Percentiles rank a stretch among this genome's conserved stretches.
Conservation (phyloP, 2,797 vertebrate genomes). For the Erpetoichthys calabaricus region DNA sequence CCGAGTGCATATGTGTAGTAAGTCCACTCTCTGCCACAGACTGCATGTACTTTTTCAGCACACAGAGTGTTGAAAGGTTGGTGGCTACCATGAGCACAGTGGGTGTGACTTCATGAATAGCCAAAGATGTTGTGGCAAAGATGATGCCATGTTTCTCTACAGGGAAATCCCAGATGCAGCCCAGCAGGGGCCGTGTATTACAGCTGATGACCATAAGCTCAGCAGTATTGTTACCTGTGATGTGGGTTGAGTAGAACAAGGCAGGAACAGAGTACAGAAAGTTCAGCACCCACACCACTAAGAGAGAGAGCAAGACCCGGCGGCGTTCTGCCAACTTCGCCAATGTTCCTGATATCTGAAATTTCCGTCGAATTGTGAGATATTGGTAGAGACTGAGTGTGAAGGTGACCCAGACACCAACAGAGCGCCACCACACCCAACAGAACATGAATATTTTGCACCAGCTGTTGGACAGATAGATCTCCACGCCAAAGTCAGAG, state of each 20-base stretch:
- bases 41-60: conserved; percentile 51
- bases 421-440: conserved; percentile 64
- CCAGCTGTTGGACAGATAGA: conserved; percentile 40
- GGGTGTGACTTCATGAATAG: conserved; percentile 52
- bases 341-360: conserved; percentile 28
- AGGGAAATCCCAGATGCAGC: conserved; percentile 61
- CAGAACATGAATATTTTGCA: conserved; percentile 61
- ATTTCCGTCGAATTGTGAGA: conserved; percentile 42
- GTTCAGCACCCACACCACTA: conserved; percentile 45
- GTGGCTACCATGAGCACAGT: conserved; percentile 55
- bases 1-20: conserved; percentile 38
- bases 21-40: conserved; percentile 32
- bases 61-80: conserved; percentile 48
- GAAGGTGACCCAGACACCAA: conserved; percentile 60
- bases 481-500: conserved; percentile 49
- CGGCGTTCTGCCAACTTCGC: conserved; percentile 29
- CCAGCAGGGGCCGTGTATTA: conserved; percentile 53
- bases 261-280: conserved; percentile 51
- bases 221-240: conserved; percentile 42
- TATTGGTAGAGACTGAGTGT: conserved; percentile 56
- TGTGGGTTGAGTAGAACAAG: conserved; percentile 41
- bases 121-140: conserved; percentile 49
- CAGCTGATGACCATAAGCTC: conserved; percentile 63
- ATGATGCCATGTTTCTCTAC: conserved; percentile 31
- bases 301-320: conserved; percentile 34